These are phyloP conservation scores for Sebastes fasciatus DNA, from an alignment of 2,113 vertebrate species.

Conservation along the genomic window DNA sequence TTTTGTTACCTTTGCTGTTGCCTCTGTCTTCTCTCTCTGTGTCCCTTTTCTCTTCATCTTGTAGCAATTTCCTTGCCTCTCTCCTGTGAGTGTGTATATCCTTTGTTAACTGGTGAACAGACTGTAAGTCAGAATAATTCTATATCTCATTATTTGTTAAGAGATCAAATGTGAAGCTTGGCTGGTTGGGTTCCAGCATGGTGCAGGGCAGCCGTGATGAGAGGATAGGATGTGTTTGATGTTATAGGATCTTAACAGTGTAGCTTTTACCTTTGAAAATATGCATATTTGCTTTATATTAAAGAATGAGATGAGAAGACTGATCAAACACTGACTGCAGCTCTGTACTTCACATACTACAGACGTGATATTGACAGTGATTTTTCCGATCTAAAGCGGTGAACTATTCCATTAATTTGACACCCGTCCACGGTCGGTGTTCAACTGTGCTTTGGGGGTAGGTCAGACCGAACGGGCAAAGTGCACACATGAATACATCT, in stretches of 20 bases:
- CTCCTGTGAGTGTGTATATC: not conserved
- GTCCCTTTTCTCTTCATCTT: not conserved
- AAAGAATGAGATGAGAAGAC: not conserved
- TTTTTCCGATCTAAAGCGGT: not conserved
- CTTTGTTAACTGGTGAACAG: not conserved
- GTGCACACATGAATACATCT: not conserved
- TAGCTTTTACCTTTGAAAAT: not conserved
- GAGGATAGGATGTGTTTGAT: not conserved
- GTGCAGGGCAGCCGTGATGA: not conserved
- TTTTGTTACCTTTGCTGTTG: constrained; percentile 3
- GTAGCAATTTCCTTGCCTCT: not conserved
- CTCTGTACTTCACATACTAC: not conserved
- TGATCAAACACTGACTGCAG: no score
- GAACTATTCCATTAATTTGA: not conserved
- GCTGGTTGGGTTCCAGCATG: not conserved
- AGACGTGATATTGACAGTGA: not conserved
- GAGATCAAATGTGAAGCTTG: not conserved
- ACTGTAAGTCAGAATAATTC: constrained; percentile 11
- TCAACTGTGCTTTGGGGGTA: not conserved
- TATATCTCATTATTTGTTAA: not conserved
- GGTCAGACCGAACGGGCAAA: not conserved
- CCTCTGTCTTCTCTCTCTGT: not conserved
- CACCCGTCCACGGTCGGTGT: not conserved
- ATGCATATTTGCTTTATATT: not conserved
- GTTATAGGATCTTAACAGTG: not conserved